These are phyloP conservation scores for Podarcis raffonei DNA, from an alignment of 2,113 vertebrate species.

Conservation along the genomic window DNA sequence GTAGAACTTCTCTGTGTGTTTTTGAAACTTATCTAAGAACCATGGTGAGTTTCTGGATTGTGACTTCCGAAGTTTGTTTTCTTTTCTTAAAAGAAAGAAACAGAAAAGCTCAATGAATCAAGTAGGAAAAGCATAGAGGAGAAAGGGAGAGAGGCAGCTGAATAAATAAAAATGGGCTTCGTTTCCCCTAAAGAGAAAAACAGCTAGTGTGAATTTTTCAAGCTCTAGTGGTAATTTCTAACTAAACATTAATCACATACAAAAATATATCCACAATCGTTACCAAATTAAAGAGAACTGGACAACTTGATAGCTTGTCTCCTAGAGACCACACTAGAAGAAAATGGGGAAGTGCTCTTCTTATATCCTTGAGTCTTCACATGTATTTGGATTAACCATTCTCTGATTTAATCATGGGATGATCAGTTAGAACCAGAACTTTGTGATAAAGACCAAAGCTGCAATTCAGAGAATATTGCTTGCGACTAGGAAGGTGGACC, in stretches of 20 bases:
- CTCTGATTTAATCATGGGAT: conserved; percentile 40
- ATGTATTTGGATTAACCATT: background rate
- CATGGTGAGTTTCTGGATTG: background rate
- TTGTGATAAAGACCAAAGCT: no score
- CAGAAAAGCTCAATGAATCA: conserved; percentile 24
- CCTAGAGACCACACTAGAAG: conserved; percentile 40
- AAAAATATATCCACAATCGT: conserved; percentile 24
- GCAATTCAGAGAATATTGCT: no score
- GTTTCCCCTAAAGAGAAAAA: conserved; percentile 10
- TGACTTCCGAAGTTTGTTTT: conserved; percentile 44
- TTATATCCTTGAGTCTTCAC: conserved; percentile 23
- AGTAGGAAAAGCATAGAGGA: background rate
- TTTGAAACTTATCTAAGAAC: background rate
- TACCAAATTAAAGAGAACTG: conserved; percentile 46
- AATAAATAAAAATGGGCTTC: conserved; percentile 32
- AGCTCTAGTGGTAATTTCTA: conserved; percentile 35
- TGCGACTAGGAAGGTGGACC: no score
- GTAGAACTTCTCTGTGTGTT: background rate
- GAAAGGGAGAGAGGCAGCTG: conserved; percentile 37
- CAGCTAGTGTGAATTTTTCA: conserved; percentile 46
- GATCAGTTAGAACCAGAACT: no score
- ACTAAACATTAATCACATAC: conserved; percentile 35
- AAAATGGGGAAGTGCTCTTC: conserved; percentile 42
- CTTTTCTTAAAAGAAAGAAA: background rate
- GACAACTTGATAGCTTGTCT: conserved; percentile 33